Base-by-base conservation (phyloP, 2,113 vertebrate genomes). In the Stigmatopora argus region DNA sequence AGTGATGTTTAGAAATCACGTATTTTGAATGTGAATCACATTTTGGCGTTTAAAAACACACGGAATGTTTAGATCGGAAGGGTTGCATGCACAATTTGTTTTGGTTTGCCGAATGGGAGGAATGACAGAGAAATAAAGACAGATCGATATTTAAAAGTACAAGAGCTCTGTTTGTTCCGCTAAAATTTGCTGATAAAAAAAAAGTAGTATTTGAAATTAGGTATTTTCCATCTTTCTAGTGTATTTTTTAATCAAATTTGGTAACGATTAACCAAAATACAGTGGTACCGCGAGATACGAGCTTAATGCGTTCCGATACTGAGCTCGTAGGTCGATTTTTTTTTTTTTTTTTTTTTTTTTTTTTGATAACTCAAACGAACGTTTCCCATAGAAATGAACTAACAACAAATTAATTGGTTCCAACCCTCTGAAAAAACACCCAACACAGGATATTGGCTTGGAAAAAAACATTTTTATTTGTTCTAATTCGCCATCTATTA, bases 81-180 rank as follows among this genome's bases (percentile, higher is more conserved):
- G 51, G 21, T 56, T 56, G 23, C 53, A 31, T 56, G 53, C 21
- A 56, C 53, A 52, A 11, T 21, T 49, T 21, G 11, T 31, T 26
- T 56, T 56, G 26, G 74, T 79, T 62, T 47, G 48, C 17, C 70
- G 45, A 77, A 64, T 38, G 45, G 55, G 26, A 21, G 56, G 19
- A 69, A 53, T 70, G 65, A 19, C 34, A 23, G 61, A 57, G 58
- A 67, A 65, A 57, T 51, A 66, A 69, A 79, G 21, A 35, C 45
- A 57, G 26, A 31, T 31, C 26, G 26, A 31, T 51, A 15, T 73
- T 73, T 74, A 55, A 66, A 73, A 62, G 51, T 3, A 45, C 69
- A 67, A 67, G 64, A 75, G 18, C 7, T 7, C 10, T 59, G 58
- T 59, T 38, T 53, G 23, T 12, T 41, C 35, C 35, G 35, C 35